Conservation (phyloP, 1,140 invertebrate species). For the Lordiphosa collinella region DNA sequence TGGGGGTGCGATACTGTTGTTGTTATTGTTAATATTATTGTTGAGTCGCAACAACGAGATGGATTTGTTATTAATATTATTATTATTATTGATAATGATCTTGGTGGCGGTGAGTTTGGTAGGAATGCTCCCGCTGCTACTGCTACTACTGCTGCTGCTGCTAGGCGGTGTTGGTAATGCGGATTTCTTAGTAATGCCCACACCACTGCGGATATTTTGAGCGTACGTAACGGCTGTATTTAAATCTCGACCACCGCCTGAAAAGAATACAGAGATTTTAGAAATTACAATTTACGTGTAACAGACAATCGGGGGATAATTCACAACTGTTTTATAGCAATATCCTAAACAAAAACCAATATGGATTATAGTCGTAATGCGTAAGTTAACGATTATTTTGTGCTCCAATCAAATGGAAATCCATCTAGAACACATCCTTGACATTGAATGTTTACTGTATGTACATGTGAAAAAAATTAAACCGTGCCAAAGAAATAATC, state of each 20-base stretch:
- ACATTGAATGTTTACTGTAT: conserved; percentile 6
- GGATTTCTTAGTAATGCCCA: conserved; percentile 32
- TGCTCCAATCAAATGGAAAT: no score
- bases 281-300: no score
- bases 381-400: no score
- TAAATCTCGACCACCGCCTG: conserved; percentile 90
- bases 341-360: no score
- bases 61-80: conserved; percentile 32
- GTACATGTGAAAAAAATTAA: background rate
- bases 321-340: no score
- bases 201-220: conserved; percentile 77
- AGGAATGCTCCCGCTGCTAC: conserved; percentile 8
- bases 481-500: no score
- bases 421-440: background rate
- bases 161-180: conserved; percentile 5
- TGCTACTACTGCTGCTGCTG: conserved; percentile 9
- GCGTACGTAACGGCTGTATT: conserved; percentile 86
- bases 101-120: conserved; percentile 12
- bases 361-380: no score
- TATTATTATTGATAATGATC: conserved; percentile 30
- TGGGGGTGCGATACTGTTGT: conserved; percentile 8
- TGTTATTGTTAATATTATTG: conserved; percentile 26
- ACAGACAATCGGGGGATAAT: no score
- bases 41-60: conserved; percentile 37
- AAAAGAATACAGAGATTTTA: conserved; percentile 22